phyloP scores from a whole-genome alignment of 2,113 vertebrate species.

The human (Homo sapiens) region GRCh38 chr1:50069501-50070000 shows the following conservation, averaged over 20 bases:
- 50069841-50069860: not conserved
- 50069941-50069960: slow-evolving; percentile 34
- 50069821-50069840: not conserved
- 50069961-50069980: slow-evolving; percentile 26
- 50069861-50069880: not conserved
- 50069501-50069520: slow-evolving; percentile 32
- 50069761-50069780: not conserved
- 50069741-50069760: slow-evolving; percentile 1
- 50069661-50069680: slow-evolving; percentile 6
- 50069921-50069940: slow-evolving; percentile 33
- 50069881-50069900: slow-evolving; percentile 19
- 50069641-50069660: not conserved
- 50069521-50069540: not conserved
- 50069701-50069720: not conserved
- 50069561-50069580: not conserved
- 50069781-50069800: not conserved
- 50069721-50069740: not conserved
- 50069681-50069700: slow-evolving; percentile 21
- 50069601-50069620: slow-evolving; percentile 11
- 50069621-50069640: slow-evolving; percentile 25
- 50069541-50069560: not conserved
- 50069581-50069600: slow-evolving; percentile 8
- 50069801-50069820: not conserved
- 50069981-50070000: slow-evolving; percentile 11
- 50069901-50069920: not conserved